These are phyloP conservation scores for Threskiornis aethiopicus DNA, from an alignment of 2,797 vertebrate species.

Conservation along the genomic window DNA sequence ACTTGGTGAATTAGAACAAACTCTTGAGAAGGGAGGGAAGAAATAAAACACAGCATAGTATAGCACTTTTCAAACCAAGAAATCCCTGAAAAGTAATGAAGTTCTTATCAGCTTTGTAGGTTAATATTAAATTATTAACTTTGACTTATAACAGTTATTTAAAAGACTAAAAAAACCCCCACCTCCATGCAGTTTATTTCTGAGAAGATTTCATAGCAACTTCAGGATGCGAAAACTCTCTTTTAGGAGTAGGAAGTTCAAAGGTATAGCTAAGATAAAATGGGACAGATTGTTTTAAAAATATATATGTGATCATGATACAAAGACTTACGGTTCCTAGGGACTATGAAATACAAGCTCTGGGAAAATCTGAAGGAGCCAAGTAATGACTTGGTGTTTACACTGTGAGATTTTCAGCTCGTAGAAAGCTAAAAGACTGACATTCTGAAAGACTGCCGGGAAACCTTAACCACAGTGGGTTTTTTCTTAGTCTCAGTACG, in stretches of 20 bases:
- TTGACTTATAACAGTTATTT: not conserved
- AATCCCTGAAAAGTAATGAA: not conserved
- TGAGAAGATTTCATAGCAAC: not conserved
- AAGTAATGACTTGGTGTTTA: not conserved
- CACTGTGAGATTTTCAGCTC: not conserved
- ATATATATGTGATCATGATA: not conserved
- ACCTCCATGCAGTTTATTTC: not conserved
- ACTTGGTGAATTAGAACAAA: conserved; percentile 15
- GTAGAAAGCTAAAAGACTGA: not conserved
- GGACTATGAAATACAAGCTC: not conserved
- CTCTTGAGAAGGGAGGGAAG: not conserved
- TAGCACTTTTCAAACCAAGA: not conserved
- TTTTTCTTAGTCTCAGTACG: not conserved
- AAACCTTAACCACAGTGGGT: not conserved
- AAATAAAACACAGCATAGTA: not conserved
- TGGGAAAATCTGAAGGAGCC: not conserved
- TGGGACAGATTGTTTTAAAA: not conserved
- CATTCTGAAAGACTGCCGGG: not conserved
- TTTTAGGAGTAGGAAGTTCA: not conserved
- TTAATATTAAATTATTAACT: not conserved
- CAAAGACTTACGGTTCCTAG: not conserved
- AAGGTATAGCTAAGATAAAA: not conserved
- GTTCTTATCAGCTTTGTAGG: not conserved
- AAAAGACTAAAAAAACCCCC: not conserved
- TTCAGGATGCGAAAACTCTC: not conserved